phyloP scores from a whole-genome alignment of 2,797 vertebrate species.

The Dendrocincla fuliginosa region DNA sequence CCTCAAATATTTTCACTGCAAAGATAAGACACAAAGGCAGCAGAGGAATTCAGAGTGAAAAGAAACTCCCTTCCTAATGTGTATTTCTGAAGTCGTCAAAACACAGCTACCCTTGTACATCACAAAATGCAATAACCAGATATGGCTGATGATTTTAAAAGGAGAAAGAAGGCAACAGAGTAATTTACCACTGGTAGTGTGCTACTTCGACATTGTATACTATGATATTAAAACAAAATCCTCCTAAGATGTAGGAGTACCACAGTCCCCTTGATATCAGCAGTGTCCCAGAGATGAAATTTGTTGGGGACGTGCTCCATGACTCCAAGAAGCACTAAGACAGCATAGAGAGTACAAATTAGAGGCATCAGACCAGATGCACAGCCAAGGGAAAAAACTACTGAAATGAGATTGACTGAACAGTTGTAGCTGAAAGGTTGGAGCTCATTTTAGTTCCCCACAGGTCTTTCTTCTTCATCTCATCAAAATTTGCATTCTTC shows the following conservation, averaged over 20 bases:
- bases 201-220: not conserved
- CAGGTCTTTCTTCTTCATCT: not conserved
- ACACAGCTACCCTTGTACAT: not conserved
- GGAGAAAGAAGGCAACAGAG: not conserved
- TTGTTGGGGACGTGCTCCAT: not conserved
- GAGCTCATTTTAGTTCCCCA: not conserved
- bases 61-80: not conserved
- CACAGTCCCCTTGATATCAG: fast-evolving
- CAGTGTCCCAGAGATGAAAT: not conserved
- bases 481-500: not conserved
- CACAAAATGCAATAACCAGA: not conserved
- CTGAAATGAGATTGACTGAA: not conserved
- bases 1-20: not conserved
- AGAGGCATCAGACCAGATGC: not conserved
- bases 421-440: not conserved
- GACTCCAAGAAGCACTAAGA: not conserved
- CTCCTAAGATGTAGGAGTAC: fast-evolving
- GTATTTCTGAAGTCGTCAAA: not conserved
- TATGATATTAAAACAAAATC: not conserved
- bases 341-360: not conserved
- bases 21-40: not conserved
- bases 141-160: not conserved
- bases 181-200: not conserved
- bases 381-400: not conserved
- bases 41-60: not conserved